Conservation (phyloP, 2,888 invertebrate genomes). For the Eristalis tenax region DNA sequence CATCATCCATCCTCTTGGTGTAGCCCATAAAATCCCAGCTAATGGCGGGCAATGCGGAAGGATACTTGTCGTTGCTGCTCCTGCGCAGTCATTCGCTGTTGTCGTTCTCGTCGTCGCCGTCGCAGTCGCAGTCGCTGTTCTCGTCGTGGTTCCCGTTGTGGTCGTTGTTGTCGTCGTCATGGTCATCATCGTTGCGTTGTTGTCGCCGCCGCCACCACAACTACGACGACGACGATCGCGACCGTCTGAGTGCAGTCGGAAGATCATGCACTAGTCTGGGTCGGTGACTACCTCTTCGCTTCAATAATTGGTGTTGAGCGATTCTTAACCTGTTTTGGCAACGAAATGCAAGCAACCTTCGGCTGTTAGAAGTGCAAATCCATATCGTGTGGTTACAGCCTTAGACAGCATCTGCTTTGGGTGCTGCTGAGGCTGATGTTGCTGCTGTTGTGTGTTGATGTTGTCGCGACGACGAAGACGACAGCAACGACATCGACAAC, state of each 20-base stretch:
- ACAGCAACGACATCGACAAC: conserved; percentile 14
- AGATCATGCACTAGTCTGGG: conserved; percentile 35
- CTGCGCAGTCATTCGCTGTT: conserved; percentile 42
- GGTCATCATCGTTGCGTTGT: conserved; percentile 20
- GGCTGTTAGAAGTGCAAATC: conserved; percentile 60
- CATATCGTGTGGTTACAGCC: conserved; percentile 70
- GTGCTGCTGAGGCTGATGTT: conserved; percentile 73
- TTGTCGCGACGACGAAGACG: conserved; percentile 65
- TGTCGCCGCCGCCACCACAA: conserved; percentile 27
- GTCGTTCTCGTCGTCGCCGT: conserved; percentile 2
- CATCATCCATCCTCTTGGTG: conserved; percentile 63
- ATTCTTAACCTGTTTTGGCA: conserved; percentile 66
- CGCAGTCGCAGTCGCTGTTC: conserved; percentile 11
- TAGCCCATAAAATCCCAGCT: conserved; percentile 67
- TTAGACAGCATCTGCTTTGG: conserved; percentile 71
- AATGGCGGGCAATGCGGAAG: conserved; percentile 71
- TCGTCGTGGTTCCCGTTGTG: conserved; percentile 11
- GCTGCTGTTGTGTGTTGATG: conserved; percentile 74
- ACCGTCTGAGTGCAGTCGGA: conserved; percentile 6
- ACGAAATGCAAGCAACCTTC: conserved; percentile 67
- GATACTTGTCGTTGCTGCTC: conserved; percentile 55
- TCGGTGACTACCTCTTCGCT: conserved; percentile 37
- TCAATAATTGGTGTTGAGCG: conserved; percentile 70
- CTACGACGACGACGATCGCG: not conserved
- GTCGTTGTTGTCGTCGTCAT: conserved; percentile 23